Percentiles rank a stretch among this genome's conserved stretches.
Conservation (phyloP, 2,888 invertebrate genomes). For the Ennomos fuscantarius region DNA sequence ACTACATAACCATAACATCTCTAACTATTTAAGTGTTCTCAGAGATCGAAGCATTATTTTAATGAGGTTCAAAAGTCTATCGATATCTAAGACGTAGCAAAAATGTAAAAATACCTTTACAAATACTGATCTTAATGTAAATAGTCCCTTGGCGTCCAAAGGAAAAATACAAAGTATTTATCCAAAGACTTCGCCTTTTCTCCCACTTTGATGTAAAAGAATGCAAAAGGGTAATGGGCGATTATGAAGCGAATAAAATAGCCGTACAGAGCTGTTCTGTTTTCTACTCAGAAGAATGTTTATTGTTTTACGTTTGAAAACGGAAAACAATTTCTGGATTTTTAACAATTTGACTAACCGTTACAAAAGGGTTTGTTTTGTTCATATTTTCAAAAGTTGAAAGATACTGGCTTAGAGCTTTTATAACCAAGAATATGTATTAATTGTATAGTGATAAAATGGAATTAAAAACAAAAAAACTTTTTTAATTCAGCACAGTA, state of each 20-base stretch:
- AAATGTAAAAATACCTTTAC: neutral
- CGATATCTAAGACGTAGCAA: too few species aligned
- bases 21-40: too few species aligned
- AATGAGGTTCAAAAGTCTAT: too few species aligned
- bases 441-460: too few species aligned
- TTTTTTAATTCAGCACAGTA: too few species aligned
- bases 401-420: too few species aligned
- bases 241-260: slow-evolving; percentile 31
- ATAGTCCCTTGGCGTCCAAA: slow-evolving; percentile 18
- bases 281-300: slow-evolving; percentile 31
- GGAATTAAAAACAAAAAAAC: too few species aligned
- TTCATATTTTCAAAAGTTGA: too few species aligned
- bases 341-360: slow-evolving; percentile 15
- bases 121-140: slow-evolving; percentile 13
- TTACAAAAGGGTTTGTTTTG: neutral
- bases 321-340: slow-evolving; percentile 19
- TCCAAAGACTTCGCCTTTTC: slow-evolving; percentile 40
- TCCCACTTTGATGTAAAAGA: slow-evolving; percentile 39
- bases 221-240: slow-evolving; percentile 39
- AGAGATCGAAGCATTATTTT: too few species aligned
- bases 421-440: too few species aligned
- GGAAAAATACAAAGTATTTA: slow-evolving; percentile 44
- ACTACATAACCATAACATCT: too few species aligned
- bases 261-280: slow-evolving; percentile 30
- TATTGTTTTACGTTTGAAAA: slow-evolving; percentile 27